Base-by-base conservation (phyloP, 2,888 invertebrate species). In the Pollenia amentaria region DNA sequence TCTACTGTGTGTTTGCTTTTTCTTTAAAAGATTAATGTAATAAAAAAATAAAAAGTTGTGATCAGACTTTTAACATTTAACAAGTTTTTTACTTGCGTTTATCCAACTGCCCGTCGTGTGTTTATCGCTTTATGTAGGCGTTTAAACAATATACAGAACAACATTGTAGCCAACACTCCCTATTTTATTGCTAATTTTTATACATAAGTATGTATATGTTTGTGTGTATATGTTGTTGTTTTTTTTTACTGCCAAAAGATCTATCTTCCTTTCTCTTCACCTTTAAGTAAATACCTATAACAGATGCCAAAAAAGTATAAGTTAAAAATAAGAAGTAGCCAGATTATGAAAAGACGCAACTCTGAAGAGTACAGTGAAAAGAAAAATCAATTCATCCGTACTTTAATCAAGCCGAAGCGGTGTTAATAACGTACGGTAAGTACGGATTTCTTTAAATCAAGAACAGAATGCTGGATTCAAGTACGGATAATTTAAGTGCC, bases 41-140 rank as follows among this genome's bases (percentile, higher is more conserved):
- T 51, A 6, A 53, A 76, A 51, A 9, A 14, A 46, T n/a, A 11
- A 29, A 29, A 29, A 29, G 7, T 53, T 65, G 72, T 73, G 81
- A 57, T 81, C 57, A 81, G 48, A 73, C 81, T 75, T 64, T 73
- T 81, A 81, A 81, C 29, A 81, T 75, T 81, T 81, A 65, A 40
- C 65, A 14, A 46, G 38, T 77, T 46, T 75, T 75, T 21, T 62
- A 14, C n/a, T 1, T 64, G 11, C 18, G 16, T 12, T 18, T 70
- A 16, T 78, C 1, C 38, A 1, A 38, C 9, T 70, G 79, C 16
- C 40, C 62, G 46, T 67, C 42, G 40, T 48, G 16, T 69, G 40
- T 62, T 70, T 11, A 65, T 62, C 21, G 70, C 3, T 70, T 10
- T 53, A 57, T 62, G 83, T 77, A 83, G 83, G 83, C 70, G 83